Base-by-base conservation (phyloP, 2,888 invertebrate species). In the Bembecia ichneumoniformis region DNA sequence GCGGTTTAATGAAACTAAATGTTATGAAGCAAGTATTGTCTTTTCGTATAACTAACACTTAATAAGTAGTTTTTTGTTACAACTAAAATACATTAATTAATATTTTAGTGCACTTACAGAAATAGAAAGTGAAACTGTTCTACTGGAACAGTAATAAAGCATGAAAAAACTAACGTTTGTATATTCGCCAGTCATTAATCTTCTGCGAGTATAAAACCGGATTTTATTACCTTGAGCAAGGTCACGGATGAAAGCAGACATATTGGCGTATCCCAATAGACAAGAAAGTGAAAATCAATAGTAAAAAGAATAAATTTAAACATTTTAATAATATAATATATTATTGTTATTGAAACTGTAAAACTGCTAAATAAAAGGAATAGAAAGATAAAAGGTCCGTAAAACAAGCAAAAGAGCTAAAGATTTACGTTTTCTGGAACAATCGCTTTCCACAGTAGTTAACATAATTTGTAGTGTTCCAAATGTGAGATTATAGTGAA, bases 391-490 rank as follows among this genome's bases (percentile, higher is more conserved):
- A 51, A 50, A 50, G 49, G 40, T 35, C 16, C 43, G 11, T 46
- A 16, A 51, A 34, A 43, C 44, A 49, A 51, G 62, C 58, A 54
- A 60, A 58, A 54, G 56, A 59, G 51, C 47, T 49, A 51, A 58
- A 57, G 55, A 62, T 62, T 63, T 64, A 63, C 14, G 40, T 40
- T 13, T 14, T n/a, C 14, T 40, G 40, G 4, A 13, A 40, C 55
- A 66, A 59, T 55, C 52, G 57, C 60, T 66, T 66, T 70, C 63
- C 56, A 54, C 51, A 61, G 65, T 62, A 63, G 69, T 71, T 71
- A 63, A 63, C 68, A 73, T 74, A 75, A 77, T 75, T 72, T 68
- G 60, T 63, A 61, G 60, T 57, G 64, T 64, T 69, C 64, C 62
- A 68, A 73, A 73, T 67, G 58, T 62, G 61, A 40, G 58, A 60